Evolutionary conservation across 2,797 vertebrate species (phyloP), one percentile per base, ranked within the genome.

Genomic region (Hoplostethus mediterraneus): DNA sequence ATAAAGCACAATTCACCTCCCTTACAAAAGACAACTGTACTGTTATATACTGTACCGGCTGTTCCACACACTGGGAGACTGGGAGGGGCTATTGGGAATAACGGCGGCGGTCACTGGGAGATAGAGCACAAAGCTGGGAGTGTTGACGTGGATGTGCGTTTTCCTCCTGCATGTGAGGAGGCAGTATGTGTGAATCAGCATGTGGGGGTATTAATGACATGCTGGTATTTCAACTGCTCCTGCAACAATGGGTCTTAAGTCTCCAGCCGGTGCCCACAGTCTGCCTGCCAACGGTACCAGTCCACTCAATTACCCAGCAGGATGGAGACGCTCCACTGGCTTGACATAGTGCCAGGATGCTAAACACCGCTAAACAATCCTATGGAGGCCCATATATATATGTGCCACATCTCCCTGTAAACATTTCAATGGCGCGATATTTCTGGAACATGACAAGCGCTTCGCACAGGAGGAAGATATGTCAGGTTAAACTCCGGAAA

Each of bases 1-100:
- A 83, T 86, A 89, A 89, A 79, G 89, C 86, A 89, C 90, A 93
- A 90, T 94, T 93, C 92, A 90, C 82, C 77, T 73, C 80, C 86
- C 67, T 84, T 84, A 90, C 88, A 80, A 89, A 85, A 91, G 88
- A 83, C 74, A 85, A 75, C 71, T 84, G 80, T 85, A 55, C 75
- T 89, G 80, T 79, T 77, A 54, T 83, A 82, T 81, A 92, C 89
- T 81, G 86, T 89, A 89, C 80, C 66, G 77, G 66, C 79, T 83
- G 74, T 77, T 73, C 60, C 73, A 17, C 67, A 49, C 51, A 53
- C 75, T 64, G 10, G 56, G n/a, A 82, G 76, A 88, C 89, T 21
- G 21, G 86, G 79, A 86, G 73, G 54, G 63, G 74, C 83, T 67
- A 83, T 82, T 91, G 82, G 72, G 78, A 84, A 87, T 66, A 82